Base-by-base conservation (phyloP, 2,888 invertebrate genomes). In the Drosophila planitibia region DNA sequence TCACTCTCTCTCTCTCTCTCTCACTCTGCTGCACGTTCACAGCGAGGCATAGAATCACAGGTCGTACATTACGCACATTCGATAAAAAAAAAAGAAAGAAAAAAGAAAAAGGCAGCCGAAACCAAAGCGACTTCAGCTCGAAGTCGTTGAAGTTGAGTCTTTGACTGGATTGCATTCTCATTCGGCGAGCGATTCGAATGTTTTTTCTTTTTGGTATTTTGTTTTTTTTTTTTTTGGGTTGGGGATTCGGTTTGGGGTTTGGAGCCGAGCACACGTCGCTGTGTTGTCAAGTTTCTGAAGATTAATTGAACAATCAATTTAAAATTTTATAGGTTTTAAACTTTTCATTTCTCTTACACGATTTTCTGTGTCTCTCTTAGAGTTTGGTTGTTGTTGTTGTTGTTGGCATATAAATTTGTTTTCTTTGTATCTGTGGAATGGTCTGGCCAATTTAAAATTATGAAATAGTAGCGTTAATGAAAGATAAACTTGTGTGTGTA, bases 261-360 rank as follows among this genome's bases (percentile, higher is more conserved):
- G 67, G 61, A 81, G 32, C 44, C 30, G 32, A 41, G 76, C 76
- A 65, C 57, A 73, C 87, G 70, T 61, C 53, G 72, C 49, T 67
- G 70, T 73, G 79, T 81, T 92, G 92, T 92, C 92, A 91, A 88
- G 89, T 91, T 91, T 88, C 87, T 87, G 80, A 92, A 92, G 92
- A 92, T 92, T 92, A 92, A 92, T 92, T 92, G 92, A 92, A 91
- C 92, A 91, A 92, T 92, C 92, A 92, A 92, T 92, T 92, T 92
- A 80, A 91, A 91, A 89, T 91, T 92, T 92, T 92, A 92, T 92
- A 91, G 91, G 91, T 89, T 91, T 91, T 87, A 79, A 84, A 87
- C 81, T 90, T 91, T 90, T 89, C 89, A 85, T 89, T 79, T 83
- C 82, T 77, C 84, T 83, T 89, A 76, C 78, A 84, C 82, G 82